phyloP scores from a whole-genome alignment of 2,888 invertebrate species.

The Drosophila helvetica region DNA sequence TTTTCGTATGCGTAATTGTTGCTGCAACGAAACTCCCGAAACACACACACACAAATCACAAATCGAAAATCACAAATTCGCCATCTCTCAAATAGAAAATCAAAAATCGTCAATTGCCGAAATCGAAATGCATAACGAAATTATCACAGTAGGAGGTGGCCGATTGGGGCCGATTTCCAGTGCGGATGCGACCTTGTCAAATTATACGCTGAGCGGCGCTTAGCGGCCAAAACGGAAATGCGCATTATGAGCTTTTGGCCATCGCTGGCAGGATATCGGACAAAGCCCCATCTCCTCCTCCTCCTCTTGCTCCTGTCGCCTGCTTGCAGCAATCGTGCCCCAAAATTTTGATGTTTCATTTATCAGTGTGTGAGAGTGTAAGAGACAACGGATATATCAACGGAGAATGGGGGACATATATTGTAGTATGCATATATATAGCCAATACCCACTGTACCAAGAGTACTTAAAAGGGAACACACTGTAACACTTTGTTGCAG shows the following conservation, averaged over 20 bases:
- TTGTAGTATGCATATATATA: too few species aligned
- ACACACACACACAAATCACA: conserved; percentile 26
- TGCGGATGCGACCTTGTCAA: conserved; percentile 65
- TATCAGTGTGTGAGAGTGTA: conserved; percentile 26
- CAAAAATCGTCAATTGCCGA: conserved; percentile 60
- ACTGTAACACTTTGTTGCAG: too few species aligned
- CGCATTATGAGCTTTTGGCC: conserved; percentile 67
- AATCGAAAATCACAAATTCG: conserved; percentile 31
- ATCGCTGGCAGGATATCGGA: conserved; percentile 19
- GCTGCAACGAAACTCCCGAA: conserved; percentile 4
- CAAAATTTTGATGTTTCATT: conserved; percentile 54
- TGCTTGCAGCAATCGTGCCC: background rate
- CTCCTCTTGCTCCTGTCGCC: background rate
- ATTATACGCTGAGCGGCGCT: conserved; percentile 72
- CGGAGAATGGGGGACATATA: background rate
- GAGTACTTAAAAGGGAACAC: too few species aligned
- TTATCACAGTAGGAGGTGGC: conserved; percentile 39
- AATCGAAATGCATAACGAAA: conserved; percentile 76
- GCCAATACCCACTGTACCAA: too few species aligned
- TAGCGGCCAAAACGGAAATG: conserved; percentile 69
- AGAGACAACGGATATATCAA: background rate
- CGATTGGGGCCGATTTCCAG: background rate
- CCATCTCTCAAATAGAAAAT: conserved; percentile 49
- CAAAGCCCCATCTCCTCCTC: too few species aligned
- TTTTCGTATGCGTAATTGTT: too few species aligned